phyloP scores from a whole-genome alignment of 2,888 invertebrate species.

The Ormyrus labotus region DNA sequence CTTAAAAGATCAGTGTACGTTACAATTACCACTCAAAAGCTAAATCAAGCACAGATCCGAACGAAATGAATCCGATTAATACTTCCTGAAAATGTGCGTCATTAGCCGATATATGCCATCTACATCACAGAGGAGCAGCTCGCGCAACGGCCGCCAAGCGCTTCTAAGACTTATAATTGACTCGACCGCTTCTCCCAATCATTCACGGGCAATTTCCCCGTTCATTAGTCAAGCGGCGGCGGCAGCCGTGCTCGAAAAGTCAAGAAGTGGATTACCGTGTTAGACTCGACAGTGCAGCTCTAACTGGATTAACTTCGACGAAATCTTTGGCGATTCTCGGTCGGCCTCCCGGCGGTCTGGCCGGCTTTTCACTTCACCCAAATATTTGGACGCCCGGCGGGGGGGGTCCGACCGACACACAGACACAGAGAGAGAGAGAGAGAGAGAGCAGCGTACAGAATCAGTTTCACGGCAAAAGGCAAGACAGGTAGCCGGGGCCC shows the following conservation, averaged over 20 bases:
- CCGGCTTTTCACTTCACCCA: constrained; percentile 14
- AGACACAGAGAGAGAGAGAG: constrained; percentile 25
- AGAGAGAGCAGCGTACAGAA: not conserved
- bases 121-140: too few species aligned
- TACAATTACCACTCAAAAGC: too few species aligned
- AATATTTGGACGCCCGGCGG: constrained; percentile 31
- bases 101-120: too few species aligned
- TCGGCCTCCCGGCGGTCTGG: not conserved
- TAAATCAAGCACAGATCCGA: too few species aligned
- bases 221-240: constrained; percentile 49
- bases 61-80: too few species aligned
- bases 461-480: too few species aligned
- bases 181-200: not conserved
- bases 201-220: constrained; percentile 46
- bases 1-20: too few species aligned
- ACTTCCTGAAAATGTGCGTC: too few species aligned
- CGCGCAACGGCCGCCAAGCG: too few species aligned
- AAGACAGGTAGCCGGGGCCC: too few species aligned
- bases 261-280: constrained; percentile 40
- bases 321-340: not conserved
- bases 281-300: not conserved
- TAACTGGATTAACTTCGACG: constrained; percentile 45
- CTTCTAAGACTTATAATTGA: not conserved
- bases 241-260: not conserved
- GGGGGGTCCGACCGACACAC: constrained; percentile 18